A percentile compares a stretch with the other conserved stretches of the same genome.
These are phyloP conservation scores for Cosmopolites sordidus DNA, from an alignment of 2,888 invertebrate genomes.

Conservation along the genomic window DNA sequence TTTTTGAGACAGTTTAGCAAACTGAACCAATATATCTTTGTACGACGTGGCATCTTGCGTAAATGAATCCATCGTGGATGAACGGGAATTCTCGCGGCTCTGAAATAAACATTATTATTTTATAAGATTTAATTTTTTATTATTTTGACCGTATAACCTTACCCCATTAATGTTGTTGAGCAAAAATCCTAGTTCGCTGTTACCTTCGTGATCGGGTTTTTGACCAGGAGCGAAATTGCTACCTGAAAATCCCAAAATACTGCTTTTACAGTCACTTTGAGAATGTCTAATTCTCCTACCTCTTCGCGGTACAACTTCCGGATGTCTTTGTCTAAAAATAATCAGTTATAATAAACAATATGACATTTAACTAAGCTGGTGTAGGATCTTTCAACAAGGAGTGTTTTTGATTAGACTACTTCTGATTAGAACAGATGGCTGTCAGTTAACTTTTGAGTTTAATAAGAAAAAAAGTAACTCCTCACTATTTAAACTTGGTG, in stretches of 20 bases:
- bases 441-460: too few species aligned
- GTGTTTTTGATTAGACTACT: too few species aligned
- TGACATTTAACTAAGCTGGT: too few species aligned
- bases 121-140: neutral
- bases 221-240: constrained; percentile 48
- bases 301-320: constrained; percentile 66
- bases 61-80: constrained; percentile 2
- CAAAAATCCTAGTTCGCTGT: constrained; percentile 42
- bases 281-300: constrained; percentile 59
- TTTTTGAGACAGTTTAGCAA: constrained; percentile 60
- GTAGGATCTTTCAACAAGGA: too few species aligned
- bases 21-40: constrained; percentile 73
- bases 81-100: constrained; percentile 18
- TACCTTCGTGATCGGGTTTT: constrained; percentile 35
- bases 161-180: constrained; percentile 4
- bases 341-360: too few species aligned
- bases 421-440: too few species aligned
- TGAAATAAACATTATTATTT: constrained; percentile 1
- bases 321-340: constrained; percentile 61
- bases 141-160: neutral
- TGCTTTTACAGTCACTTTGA: constrained; percentile 35
- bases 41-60: constrained; percentile 51
- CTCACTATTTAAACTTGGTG: too few species aligned
- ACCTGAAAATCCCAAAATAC: constrained; percentile 44
- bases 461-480: too few species aligned